phyloP scores from a whole-genome alignment of 2,888 invertebrate species.

The Scaptodrosophila latifasciaeformis region DNA sequence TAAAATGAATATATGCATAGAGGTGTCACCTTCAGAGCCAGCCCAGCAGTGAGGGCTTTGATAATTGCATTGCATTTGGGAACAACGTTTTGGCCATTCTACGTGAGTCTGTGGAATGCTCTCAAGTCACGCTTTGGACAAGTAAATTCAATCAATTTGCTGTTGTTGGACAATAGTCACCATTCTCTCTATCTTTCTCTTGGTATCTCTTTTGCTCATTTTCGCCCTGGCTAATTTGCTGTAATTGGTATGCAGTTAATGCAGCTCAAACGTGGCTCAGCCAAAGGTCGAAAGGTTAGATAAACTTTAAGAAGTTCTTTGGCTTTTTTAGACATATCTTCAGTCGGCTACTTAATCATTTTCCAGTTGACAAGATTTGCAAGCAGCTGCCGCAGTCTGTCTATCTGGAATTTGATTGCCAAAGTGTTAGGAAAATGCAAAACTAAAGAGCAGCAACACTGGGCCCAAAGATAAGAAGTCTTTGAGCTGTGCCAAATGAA shows the following conservation, averaged over 20 bases:
- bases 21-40: background rate
- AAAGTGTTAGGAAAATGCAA: slow-evolving; percentile 62
- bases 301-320: background rate
- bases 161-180: background rate
- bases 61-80: too few relatives aligned
- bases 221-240: slow-evolving; percentile 47
- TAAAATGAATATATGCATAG: too few relatives aligned
- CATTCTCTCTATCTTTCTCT: too few relatives aligned
- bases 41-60: background rate
- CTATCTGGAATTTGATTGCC: slow-evolving; percentile 60
- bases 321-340: slow-evolving; percentile 34
- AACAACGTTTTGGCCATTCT: too few relatives aligned
- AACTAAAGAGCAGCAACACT: too few relatives aligned
- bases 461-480: too few relatives aligned
- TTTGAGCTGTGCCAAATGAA: too few relatives aligned
- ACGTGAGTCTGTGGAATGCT: too few relatives aligned
- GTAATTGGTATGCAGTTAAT: slow-evolving; percentile 62
- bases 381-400: slow-evolving; percentile 48
- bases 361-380: slow-evolving; percentile 63
- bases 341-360: slow-evolving; percentile 53
- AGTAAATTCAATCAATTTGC: slow-evolving; percentile 62
- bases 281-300: slow-evolving; percentile 28
- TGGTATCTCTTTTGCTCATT: too few relatives aligned
- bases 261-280: slow-evolving; percentile 10
- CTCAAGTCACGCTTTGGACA: slow-evolving; percentile 50